These are phyloP conservation scores for Felis chaus DNA, from an alignment of 2,113 vertebrate species.

Conservation along the genomic window DNA sequence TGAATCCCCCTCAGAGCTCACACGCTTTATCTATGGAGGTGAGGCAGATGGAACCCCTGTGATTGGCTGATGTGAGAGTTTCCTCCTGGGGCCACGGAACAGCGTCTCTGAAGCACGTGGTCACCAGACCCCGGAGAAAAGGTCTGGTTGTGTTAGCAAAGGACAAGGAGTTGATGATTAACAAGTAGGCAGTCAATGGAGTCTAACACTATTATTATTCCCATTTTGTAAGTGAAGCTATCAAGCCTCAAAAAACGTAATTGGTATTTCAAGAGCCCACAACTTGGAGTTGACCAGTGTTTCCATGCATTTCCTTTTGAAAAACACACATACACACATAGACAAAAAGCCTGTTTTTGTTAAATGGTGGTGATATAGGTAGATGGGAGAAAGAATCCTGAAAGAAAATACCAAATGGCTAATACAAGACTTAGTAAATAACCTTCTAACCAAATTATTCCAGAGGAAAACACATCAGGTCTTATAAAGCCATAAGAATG, in stretches of 20 bases:
- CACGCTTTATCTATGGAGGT: neutral
- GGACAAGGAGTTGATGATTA: neutral
- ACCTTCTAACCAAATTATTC: constrained; percentile 32
- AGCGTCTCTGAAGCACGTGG: neutral
- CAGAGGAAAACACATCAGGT: constrained; percentile 20
- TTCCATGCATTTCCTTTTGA: neutral
- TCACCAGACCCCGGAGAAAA: neutral
- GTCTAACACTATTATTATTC: neutral
- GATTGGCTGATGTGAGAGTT: neutral
- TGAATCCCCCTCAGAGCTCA: neutral
- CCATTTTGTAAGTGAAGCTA: neutral
- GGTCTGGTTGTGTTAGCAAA: neutral
- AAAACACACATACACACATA: neutral
- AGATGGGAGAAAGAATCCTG: neutral
- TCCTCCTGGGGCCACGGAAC: neutral
- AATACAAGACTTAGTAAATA: neutral
- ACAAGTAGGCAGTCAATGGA: neutral
- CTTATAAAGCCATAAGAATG: neutral
- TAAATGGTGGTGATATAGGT: neutral
- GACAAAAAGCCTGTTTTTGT: neutral
- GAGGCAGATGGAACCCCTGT: neutral
- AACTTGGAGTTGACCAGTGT: neutral
- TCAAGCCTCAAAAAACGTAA: neutral
- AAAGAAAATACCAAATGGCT: constrained; percentile 13
- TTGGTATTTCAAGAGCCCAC: neutral